Base-by-base conservation (phyloP, 1,140 invertebrate species). In the Rhynchophorus ferrugineus region DNA sequence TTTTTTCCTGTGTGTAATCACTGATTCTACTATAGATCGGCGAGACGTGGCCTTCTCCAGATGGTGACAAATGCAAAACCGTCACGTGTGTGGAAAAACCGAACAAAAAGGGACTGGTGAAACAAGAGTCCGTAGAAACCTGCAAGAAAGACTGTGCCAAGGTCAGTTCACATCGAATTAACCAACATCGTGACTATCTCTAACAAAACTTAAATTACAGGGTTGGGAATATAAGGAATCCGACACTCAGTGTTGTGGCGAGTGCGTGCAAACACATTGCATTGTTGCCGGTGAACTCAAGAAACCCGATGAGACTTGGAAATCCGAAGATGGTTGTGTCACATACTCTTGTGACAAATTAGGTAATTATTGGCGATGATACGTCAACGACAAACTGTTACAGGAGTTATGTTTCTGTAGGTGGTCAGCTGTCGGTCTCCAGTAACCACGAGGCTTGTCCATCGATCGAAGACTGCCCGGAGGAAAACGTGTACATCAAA, bases 241-340 rank as follows among this genome's bases (percentile, higher is more conserved):
- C 2, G 49, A 57, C 9, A 69, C 56, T 14, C 58, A 63, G 14
- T 89, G 87, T 67, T 90, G 87, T 60, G 87, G 87, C 2, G 70
- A 77, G 49, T 90, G 87, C 53, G 65, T 76, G 17, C 80, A 82
- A 69, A 69, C 73, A 0, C 72, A 72, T 19, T 90, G 87, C 57
- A 64, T 87, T 0, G 68, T 81, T 11, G 76, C 77, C 0, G 76
- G 77, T 2, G 68, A 70, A 6, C 75, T 81, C 34, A 64, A 75
- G 22, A 66, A 76, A 11, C 16, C 64, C 64, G 73, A 72, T n/a
- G 63, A 72, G 1, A 70, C 58, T 1, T 87, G 84, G 84, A 70
- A 66, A 18, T 82, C 81, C 0, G 51, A 60, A 0, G 82, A 87
- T 62, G 82, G 80, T 59, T 89, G 85, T 61, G 84, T 80, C 1